Evolutionary conservation across 2,888 invertebrate species (phyloP).

Genomic region (Gisinianus flammeolus): DNA sequence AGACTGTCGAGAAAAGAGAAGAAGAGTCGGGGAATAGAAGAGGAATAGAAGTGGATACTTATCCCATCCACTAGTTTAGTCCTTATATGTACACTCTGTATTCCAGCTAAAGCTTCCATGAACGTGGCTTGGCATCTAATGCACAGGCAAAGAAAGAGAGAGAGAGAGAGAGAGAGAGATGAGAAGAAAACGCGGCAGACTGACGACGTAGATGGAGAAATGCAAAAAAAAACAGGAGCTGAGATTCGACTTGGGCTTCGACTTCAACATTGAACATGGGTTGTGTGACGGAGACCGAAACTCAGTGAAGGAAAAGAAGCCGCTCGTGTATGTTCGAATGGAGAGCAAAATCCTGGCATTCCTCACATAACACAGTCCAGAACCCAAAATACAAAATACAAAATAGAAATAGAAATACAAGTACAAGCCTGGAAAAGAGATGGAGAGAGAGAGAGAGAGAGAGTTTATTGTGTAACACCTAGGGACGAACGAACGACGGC

Average conservation of each 20-base stretch:
- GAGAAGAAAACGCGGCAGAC: background rate
- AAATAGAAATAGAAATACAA: too few species aligned
- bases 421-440: too few species aligned
- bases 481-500: too few species aligned
- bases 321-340: background rate
- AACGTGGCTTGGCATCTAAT: slow-evolving; percentile 11
- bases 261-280: background rate
- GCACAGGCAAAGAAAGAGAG: background rate
- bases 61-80: background rate
- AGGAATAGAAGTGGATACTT: background rate
- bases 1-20: background rate
- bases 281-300: background rate
- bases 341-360: too few species aligned
- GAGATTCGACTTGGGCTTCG: background rate
- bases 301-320: background rate
- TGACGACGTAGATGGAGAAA: background rate
- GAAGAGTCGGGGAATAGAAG: background rate
- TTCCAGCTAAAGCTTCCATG: background rate
- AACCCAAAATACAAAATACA: background rate
- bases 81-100: background rate
- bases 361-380: too few species aligned
- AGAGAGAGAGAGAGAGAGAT: slow-evolving; percentile 2
- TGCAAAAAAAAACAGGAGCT: background rate
- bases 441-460: too few species aligned
- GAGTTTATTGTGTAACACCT: slow-evolving; percentile 6